phyloP scores from a whole-genome alignment of 1,140 invertebrate genomes.

The Mylabris phalerata region DNA sequence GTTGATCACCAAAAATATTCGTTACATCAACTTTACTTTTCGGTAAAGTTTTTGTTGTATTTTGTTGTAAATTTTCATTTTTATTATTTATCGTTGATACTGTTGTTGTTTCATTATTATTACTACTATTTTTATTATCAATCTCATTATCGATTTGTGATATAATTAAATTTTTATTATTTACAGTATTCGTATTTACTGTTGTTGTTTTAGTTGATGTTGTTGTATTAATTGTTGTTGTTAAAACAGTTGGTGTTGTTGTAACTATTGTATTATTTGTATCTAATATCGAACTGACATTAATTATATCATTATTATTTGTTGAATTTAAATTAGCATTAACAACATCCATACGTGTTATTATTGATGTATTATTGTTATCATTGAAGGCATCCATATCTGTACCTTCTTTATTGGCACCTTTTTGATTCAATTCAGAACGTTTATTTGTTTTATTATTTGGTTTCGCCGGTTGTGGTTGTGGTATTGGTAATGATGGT shows the following conservation, averaged over 20 bases:
- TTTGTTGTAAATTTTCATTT: neutral
- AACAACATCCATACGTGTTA: neutral
- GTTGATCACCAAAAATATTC: constrained; percentile 35
- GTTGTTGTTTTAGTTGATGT: constrained; percentile 9
- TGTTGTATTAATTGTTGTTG: constrained; percentile 3
- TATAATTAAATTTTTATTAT: neutral
- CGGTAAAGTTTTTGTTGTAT: constrained; percentile 12
- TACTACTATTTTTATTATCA: constrained; percentile 1
- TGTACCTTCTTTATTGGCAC: constrained; percentile 42
- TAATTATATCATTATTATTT: constrained; percentile 6
- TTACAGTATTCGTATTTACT: neutral
- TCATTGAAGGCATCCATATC: constrained; percentile 44
- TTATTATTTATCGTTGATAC: constrained; percentile 10
- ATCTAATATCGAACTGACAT: constrained; percentile 6
- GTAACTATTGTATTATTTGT: neutral
- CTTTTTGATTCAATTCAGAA: constrained; percentile 40
- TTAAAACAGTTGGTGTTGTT: neutral
- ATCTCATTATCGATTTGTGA: neutral
- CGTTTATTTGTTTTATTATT: constrained; percentile 37
- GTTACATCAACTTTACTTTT: constrained; percentile 34
- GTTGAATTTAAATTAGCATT: neutral
- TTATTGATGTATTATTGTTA: constrained; percentile 12
- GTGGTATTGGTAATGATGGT: constrained; percentile 19
- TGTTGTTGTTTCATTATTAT: constrained; percentile 19
- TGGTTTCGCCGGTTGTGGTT: constrained; percentile 29